Conservation (phyloP, 2,797 vertebrate species). For the Avahi laniger region DNA sequence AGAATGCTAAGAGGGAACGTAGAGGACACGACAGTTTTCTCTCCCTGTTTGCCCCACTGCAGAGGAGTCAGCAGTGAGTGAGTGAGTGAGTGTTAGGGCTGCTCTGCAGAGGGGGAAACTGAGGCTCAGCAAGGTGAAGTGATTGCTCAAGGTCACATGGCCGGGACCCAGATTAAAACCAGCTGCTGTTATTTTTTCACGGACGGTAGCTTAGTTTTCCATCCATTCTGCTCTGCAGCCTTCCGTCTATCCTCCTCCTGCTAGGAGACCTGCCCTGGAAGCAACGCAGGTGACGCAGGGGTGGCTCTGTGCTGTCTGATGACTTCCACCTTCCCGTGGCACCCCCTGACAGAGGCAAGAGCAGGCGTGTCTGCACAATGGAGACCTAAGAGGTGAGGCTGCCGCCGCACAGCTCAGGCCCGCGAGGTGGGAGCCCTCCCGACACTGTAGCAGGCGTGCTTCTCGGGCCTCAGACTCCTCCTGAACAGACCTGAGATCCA, state of each 20-base stretch:
- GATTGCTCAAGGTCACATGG: neutral
- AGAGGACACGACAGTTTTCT: rapidly evolving
- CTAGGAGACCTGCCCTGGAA: neutral
- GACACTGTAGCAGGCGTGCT: neutral
- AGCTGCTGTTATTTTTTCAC: neutral
- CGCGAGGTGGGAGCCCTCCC: neutral
- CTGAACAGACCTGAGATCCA: neutral
- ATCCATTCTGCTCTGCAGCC: neutral
- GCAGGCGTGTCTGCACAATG: neutral
- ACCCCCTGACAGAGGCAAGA: neutral
- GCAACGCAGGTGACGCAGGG: neutral
- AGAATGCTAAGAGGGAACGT: neutral
- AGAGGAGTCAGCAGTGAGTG: neutral
- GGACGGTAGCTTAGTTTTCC: neutral
- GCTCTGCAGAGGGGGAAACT: neutral
- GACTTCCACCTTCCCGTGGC: neutral
- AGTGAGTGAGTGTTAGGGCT: neutral
- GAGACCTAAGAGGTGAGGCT: neutral
- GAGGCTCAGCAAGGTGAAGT: neutral
- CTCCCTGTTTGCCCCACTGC: no score
- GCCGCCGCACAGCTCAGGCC: neutral
- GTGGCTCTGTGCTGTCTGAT: neutral
- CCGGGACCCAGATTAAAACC: neutral
- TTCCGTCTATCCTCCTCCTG: neutral
- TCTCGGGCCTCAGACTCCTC: neutral